phyloP scores from a whole-genome alignment of 2,797 vertebrate genomes.

The Hydrolagus colliei region DNA sequence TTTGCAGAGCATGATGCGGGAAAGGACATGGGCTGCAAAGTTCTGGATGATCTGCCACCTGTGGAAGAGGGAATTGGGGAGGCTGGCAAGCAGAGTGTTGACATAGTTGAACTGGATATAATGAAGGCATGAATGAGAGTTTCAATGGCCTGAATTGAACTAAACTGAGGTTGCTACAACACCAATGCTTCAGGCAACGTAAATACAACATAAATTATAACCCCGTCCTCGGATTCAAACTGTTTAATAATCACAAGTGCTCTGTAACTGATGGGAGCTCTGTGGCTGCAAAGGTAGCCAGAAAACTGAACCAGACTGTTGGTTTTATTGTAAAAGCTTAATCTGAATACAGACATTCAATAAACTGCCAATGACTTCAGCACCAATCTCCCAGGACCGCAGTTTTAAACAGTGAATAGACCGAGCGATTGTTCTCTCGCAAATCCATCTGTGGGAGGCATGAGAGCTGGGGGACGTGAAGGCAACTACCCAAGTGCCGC shows the following conservation, averaged over 20 bases:
- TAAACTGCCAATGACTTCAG: slow-evolving; percentile 11
- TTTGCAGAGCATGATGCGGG: no score
- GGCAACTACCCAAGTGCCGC: slow-evolving; percentile 29
- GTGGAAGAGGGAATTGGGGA: no score
- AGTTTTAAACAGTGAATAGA: slow-evolving; percentile 20
- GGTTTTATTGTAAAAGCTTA: slow-evolving; percentile 4
- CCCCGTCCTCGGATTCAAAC: no score
- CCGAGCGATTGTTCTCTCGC: slow-evolving; percentile 34
- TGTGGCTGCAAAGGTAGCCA: not conserved
- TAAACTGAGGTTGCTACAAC: no score
- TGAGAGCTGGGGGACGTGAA: slow-evolving; percentile 23
- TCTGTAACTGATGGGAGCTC: not conserved
- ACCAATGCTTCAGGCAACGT: no score
- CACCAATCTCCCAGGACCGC: not conserved
- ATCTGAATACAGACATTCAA: not conserved
- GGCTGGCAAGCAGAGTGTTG: no score
- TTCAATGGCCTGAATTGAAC: no score
- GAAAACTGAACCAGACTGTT: slow-evolving; percentile 20
- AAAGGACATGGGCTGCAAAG: no score
- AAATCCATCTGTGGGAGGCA: slow-evolving; percentile 34
- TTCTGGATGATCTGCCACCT: no score
- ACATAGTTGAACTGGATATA: no score
- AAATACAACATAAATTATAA: no score
- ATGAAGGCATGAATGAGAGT: no score
- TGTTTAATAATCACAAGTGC: not conserved